phyloP scores from a whole-genome alignment of 1,140 invertebrate genomes.

The Drosophila kohkoa region DNA sequence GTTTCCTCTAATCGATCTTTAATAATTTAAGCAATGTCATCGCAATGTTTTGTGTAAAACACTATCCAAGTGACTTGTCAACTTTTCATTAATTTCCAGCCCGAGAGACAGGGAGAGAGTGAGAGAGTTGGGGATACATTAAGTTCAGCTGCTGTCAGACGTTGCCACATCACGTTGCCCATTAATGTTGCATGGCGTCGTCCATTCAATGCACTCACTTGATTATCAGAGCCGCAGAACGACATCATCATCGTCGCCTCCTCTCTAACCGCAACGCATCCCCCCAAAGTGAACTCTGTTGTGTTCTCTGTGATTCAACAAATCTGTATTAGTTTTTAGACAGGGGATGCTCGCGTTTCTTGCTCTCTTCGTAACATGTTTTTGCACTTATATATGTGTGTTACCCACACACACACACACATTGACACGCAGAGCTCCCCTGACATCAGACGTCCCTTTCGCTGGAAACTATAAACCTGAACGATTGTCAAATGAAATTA shows the following conservation, averaged over 20 bases:
- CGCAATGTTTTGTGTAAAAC: slow-evolving; percentile 6
- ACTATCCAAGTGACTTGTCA: slow-evolving; percentile 38
- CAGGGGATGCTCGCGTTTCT: slow-evolving; percentile 33
- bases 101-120: neutral
- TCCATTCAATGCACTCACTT: slow-evolving; percentile 66
- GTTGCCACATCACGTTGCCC: slow-evolving; percentile 55
- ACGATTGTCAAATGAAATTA: slow-evolving; percentile 78
- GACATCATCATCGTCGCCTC: slow-evolving; percentile 47
- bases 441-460: neutral
- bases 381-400: slow-evolving; percentile 69
- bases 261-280: slow-evolving; percentile 22
- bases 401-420: slow-evolving; percentile 24
- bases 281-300: neutral
- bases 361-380: slow-evolving; percentile 69
- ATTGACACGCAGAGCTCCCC: neutral
- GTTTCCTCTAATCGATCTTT: slow-evolving; percentile 25
- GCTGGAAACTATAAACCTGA: slow-evolving; percentile 39
- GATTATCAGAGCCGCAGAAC: slow-evolving; percentile 64
- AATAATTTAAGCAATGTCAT: slow-evolving; percentile 26
- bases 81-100: slow-evolving; percentile 42
- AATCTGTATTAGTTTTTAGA: slow-evolving; percentile 19
- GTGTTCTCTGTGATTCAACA: slow-evolving; percentile 12
- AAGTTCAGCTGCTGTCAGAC: slow-evolving; percentile 49
- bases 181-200: slow-evolving; percentile 64
- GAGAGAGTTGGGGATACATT: slow-evolving; percentile 19